Conservation (phyloP, 2,113 vertebrate species). For the Sorex araneus region DNA sequence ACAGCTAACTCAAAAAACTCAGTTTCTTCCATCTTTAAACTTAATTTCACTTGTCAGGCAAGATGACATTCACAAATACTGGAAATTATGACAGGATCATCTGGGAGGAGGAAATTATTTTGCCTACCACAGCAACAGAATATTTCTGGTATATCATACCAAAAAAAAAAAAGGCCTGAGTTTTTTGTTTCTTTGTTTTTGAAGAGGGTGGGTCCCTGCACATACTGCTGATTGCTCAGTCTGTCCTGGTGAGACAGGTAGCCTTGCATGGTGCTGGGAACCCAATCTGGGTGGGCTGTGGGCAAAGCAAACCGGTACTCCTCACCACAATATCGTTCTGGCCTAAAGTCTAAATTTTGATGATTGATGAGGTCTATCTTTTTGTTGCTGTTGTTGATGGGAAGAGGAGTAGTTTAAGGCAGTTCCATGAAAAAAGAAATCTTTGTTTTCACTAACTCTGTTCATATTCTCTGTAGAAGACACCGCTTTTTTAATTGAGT, state of each 20-base stretch:
- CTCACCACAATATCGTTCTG: too few relatives aligned
- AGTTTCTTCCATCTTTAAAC: neutral
- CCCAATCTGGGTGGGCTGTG: too few relatives aligned
- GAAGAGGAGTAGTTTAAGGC: neutral
- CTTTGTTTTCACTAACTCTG: neutral
- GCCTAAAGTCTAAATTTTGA: too few relatives aligned
- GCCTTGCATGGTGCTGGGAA: too few relatives aligned
- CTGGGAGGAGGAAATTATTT: neutral
- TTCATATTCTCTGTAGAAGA: neutral
- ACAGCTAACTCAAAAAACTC: too few relatives aligned
- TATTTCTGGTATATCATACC: slow-evolving; percentile 39
- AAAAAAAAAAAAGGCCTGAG: neutral
- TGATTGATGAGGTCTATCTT: neutral
- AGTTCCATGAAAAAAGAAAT: slow-evolving; percentile 14
- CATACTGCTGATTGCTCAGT: too few relatives aligned
- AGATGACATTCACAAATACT: neutral
- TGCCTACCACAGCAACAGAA: slow-evolving; percentile 3
- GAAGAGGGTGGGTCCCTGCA: too few relatives aligned
- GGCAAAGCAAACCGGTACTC: too few relatives aligned
- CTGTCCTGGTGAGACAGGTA: too few relatives aligned
- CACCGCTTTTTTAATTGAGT: neutral
- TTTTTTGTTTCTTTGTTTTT: neutral
- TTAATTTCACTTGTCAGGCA: slow-evolving; percentile 12
- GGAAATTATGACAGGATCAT: neutral
- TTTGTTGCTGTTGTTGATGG: neutral